Percentiles rank a stretch among this genome's conserved stretches.
These are phyloP conservation scores for Euwallacea similis DNA, from an alignment of 1,140 invertebrate species.

Conservation along the genomic window DNA sequence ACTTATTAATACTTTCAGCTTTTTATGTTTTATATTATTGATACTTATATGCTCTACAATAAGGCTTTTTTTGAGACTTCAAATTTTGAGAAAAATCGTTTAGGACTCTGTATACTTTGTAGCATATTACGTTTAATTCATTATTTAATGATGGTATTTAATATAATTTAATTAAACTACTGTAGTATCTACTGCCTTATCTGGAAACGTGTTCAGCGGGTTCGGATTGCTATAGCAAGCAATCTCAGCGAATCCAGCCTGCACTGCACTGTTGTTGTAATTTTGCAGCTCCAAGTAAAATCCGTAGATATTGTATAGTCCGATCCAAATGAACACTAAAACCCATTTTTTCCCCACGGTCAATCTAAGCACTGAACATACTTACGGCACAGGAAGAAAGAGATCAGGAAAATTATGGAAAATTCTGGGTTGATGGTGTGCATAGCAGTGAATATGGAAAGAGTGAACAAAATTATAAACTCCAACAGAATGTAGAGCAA, in stretches of 20 bases:
- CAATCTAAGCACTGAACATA: background rate
- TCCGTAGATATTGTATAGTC: slow-evolving; percentile 25
- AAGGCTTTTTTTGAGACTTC: no score
- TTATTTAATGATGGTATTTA: no score
- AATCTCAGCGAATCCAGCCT: slow-evolving; percentile 31
- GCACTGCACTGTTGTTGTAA: slow-evolving; percentile 28
- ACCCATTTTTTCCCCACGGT: background rate
- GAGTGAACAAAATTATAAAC: slow-evolving; percentile 25
- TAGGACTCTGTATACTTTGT: no score
- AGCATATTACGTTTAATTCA: no score
- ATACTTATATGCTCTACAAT: no score
- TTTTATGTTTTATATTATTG: no score
- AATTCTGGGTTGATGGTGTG: slow-evolving; percentile 5
- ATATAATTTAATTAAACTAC: slow-evolving; percentile 11
- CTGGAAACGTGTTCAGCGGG: slow-evolving; percentile 29
- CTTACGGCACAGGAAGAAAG: slow-evolving; percentile 28
- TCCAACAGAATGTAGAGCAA: slow-evolving; percentile 27
- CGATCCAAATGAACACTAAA: slow-evolving; percentile 30
- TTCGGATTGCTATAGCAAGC: slow-evolving; percentile 19
- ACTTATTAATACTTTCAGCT: no score
- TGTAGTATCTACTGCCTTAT: slow-evolving; percentile 35
- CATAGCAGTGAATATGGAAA: slow-evolving; percentile 31
- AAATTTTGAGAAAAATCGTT: no score
- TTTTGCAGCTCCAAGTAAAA: slow-evolving; percentile 31
- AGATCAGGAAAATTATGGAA: slow-evolving; percentile 5